phyloP scores from a whole-genome alignment of 2,113 vertebrate species.

The Archilochus colubris region DNA sequence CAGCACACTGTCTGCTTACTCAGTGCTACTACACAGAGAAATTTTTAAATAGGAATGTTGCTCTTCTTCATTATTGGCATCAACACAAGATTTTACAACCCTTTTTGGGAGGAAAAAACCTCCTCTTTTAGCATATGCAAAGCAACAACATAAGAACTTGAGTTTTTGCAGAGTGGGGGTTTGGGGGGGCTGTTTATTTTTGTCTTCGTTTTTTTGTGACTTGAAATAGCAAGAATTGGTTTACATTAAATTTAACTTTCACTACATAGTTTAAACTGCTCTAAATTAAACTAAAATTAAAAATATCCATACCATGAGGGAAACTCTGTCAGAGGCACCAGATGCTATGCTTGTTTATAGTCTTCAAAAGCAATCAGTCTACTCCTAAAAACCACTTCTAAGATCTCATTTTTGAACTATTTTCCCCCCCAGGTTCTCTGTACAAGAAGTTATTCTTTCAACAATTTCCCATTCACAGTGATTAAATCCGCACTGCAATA shows the following conservation, averaged over 20 bases:
- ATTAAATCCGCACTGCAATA: not conserved
- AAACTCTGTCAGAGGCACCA: not conserved
- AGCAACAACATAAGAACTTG: not conserved
- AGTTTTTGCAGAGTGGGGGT: not conserved
- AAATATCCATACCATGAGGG: not conserved
- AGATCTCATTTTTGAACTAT: not conserved
- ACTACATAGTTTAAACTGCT: not conserved
- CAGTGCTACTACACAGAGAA: not conserved
- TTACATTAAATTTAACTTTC: not conserved
- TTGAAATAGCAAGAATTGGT: not conserved
- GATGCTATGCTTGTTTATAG: not conserved
- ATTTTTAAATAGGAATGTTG: not conserved
- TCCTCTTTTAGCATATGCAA: not conserved
- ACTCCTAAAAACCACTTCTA: not conserved
- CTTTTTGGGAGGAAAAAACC: not conserved
- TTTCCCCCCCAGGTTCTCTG: accelerated
- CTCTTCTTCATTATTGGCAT: not conserved
- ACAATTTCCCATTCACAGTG: not conserved
- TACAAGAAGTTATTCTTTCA: not conserved
- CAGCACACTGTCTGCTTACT: not conserved
- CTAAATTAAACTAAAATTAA: not conserved
- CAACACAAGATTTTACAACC: not conserved
- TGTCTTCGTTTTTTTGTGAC: accelerated
- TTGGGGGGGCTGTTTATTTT: accelerated
- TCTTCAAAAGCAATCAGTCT: not conserved